Evolutionary conservation across 2,797 vertebrate genomes (phyloP).

Genomic region (Poecilia wingei): DNA sequence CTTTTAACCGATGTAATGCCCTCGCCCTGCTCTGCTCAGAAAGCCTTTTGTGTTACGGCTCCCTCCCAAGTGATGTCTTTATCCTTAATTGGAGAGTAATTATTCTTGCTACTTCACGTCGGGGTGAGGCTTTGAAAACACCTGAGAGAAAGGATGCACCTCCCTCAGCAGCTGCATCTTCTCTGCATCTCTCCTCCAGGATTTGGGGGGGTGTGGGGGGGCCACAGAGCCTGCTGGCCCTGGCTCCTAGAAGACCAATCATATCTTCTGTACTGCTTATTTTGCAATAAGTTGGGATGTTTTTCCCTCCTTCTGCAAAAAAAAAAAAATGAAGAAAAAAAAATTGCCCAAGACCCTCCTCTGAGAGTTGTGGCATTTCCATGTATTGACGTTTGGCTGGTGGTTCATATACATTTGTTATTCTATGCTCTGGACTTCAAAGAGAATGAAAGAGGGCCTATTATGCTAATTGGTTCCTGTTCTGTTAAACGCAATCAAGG

Average conservation of each 20-base stretch:
- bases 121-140: constrained; percentile 72
- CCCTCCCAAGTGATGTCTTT: constrained; percentile 74
- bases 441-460: constrained; percentile 82
- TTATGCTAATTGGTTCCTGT: constrained; percentile 85
- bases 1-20: constrained; percentile 12
- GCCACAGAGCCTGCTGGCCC: constrained; percentile 68
- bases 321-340: constrained; percentile 38
- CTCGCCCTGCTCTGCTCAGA: constrained; percentile 32
- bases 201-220: constrained; percentile 45
- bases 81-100: constrained; percentile 81
- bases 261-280: constrained; percentile 79
- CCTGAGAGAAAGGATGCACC: constrained; percentile 76
- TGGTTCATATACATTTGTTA: constrained; percentile 85
- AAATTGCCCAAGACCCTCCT: constrained; percentile 78
- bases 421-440: constrained; percentile 85
- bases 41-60: constrained; percentile 49
- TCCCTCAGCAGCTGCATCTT: constrained; percentile 70
- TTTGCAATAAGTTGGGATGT: constrained; percentile 79
- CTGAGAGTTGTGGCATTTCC: constrained; percentile 83
- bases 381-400: constrained; percentile 86
- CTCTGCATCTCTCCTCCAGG: constrained; percentile 71
- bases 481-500: constrained; percentile 82
- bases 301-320: constrained; percentile 76
- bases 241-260: constrained; percentile 78
- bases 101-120: constrained; percentile 65